Evolutionary conservation across 2,113 vertebrate species (phyloP).

Genomic region (Sterrhoptilus dennistouni): DNA sequence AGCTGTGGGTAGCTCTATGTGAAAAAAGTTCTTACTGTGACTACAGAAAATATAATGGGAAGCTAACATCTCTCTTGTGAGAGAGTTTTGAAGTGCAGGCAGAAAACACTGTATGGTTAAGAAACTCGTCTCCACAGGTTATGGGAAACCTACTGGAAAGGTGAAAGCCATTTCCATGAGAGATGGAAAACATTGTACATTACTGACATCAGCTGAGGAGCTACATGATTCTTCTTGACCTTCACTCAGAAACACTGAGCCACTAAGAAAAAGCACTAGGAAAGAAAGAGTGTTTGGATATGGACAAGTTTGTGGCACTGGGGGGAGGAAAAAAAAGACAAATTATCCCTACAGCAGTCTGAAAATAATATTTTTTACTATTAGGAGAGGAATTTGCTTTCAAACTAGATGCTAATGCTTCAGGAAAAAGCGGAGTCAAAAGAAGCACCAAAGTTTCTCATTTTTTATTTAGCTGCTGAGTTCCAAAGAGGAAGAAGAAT

Average conservation of each 20-base stretch:
- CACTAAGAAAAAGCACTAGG: not conserved
- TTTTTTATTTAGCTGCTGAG: not conserved
- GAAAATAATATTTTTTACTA: not conserved
- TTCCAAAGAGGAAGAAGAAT: conserved; percentile 17
- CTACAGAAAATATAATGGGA: not conserved
- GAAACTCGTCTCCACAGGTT: not conserved
- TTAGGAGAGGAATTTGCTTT: conserved; percentile 5
- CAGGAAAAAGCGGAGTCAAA: not conserved
- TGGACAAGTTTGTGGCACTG: not conserved
- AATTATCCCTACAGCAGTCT: not conserved
- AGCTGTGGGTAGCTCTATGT: not conserved
- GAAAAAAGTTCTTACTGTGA: not conserved
- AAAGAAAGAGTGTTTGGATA: not conserved
- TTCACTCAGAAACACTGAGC: not conserved
- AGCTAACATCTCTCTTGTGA: not conserved
- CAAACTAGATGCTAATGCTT: not conserved
- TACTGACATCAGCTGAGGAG: not conserved
- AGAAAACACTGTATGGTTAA: not conserved
- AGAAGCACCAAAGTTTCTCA: not conserved
- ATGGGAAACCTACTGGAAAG: not conserved
- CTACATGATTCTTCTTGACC: not conserved
- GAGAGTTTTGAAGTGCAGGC: not conserved
- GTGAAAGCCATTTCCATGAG: not conserved
- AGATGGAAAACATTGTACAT: not conserved
- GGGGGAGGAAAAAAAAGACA: not conserved